Evolutionary conservation across 2,888 invertebrate genomes (phyloP).

Genomic region (Caenorhabditis becei): DNA sequence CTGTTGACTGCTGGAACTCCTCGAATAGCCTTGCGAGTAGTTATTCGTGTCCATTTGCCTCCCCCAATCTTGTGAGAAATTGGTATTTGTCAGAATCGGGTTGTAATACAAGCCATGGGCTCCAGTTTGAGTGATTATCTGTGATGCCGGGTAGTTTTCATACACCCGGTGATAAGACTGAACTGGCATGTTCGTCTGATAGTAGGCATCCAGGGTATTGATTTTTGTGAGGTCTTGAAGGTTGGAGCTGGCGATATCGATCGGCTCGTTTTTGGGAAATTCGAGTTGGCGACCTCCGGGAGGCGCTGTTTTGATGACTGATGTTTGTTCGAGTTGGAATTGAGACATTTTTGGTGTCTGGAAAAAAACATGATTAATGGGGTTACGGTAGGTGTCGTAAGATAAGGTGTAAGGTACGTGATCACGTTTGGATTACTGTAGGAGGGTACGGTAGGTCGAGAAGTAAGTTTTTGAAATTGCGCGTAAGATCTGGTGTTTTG

Average conservation of each 20-base stretch:
- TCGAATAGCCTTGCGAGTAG: conserved; percentile 38
- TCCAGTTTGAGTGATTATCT: conserved; percentile 40
- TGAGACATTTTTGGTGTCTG: conserved; percentile 61
- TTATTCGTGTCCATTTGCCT: conserved; percentile 58
- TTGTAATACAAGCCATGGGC: conserved; percentile 55
- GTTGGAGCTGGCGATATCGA: conserved; percentile 76
- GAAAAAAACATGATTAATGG: too few species aligned
- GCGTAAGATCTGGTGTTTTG: too few species aligned
- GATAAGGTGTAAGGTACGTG: too few species aligned
- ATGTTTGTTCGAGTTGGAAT: conserved; percentile 73
- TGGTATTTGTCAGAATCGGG: conserved; percentile 36
- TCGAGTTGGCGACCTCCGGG: conserved; percentile 75
- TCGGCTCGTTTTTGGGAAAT: conserved; percentile 80
- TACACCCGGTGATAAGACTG: conserved; percentile 46
- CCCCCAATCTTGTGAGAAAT: conserved; percentile 62
- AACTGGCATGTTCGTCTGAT: conserved; percentile 54
- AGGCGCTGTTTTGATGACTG: conserved; percentile 82
- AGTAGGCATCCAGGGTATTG: conserved; percentile 74
- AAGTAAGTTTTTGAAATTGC: too few species aligned
- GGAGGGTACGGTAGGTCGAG: too few species aligned
- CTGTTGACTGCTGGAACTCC: conserved; percentile 48
- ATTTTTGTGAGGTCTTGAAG: conserved; percentile 79
- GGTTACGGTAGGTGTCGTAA: too few species aligned
- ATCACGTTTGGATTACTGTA: too few species aligned
- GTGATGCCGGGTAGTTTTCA: conserved; percentile 15